Conservation (phyloP, 2,797 vertebrate genomes). For the Acipenser ruthenus region DNA sequence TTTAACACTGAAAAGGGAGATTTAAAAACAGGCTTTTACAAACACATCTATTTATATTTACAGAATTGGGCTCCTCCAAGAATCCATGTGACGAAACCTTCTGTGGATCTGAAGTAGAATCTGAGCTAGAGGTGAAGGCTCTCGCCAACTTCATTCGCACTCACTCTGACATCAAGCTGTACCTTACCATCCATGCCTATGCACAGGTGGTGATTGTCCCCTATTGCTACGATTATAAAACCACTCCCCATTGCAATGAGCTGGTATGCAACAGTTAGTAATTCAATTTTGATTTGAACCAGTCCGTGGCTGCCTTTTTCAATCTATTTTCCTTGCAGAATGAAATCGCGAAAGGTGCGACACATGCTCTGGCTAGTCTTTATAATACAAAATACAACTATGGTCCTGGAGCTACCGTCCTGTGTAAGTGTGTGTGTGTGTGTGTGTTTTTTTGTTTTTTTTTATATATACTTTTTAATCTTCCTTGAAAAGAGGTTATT, state of each 20-base stretch:
- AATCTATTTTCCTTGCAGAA: constrained; percentile 35
- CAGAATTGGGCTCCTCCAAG: constrained; percentile 72
- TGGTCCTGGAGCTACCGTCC: constrained; percentile 73
- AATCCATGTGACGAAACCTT: constrained; percentile 74
- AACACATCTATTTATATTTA: constrained; percentile 10
- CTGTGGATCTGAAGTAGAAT: constrained; percentile 73
- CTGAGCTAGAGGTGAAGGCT: constrained; percentile 81
- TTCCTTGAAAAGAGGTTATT: too few relatives aligned
- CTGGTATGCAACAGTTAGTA: constrained; percentile 60
- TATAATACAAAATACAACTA: constrained; percentile 73
- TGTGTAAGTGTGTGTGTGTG: too few relatives aligned
- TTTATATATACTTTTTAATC: too few relatives aligned
- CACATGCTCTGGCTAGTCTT: constrained; percentile 55
- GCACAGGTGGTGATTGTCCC: constrained; percentile 91
- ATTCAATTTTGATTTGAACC: too few relatives aligned
- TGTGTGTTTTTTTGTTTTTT: too few relatives aligned
- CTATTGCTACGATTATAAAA: constrained; percentile 72
- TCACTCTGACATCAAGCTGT: constrained; percentile 76
- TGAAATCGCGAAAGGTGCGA: constrained; percentile 59
- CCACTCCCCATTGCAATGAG: constrained; percentile 61
- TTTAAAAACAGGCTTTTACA: neutral
- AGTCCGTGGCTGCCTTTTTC: too few relatives aligned
- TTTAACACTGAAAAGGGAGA: too few relatives aligned
- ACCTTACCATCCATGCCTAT: constrained; percentile 89
- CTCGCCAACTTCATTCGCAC: constrained; percentile 82